Evolutionary conservation across 2,113 vertebrate genomes (phyloP).

Genomic region (Dermatemys mawii): DNA sequence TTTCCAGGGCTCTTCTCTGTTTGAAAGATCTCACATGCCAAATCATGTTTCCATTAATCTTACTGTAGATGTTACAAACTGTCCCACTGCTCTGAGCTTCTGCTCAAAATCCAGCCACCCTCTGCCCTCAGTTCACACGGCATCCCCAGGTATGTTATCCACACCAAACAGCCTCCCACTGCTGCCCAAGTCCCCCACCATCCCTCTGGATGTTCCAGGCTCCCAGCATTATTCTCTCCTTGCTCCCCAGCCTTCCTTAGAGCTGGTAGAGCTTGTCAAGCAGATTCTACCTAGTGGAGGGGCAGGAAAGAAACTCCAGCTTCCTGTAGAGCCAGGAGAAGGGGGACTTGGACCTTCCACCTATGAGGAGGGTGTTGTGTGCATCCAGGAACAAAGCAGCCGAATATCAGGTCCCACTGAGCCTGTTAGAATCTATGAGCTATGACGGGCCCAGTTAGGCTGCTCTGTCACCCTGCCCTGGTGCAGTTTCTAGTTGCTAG

Average conservation of each 20-base stretch:
- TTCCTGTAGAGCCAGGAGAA: background rate
- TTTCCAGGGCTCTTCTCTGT: background rate
- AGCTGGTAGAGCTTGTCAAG: background rate
- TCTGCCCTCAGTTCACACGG: too few species aligned
- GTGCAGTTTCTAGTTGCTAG: accelerated
- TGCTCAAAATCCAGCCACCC: too few species aligned
- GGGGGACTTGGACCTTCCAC: too few species aligned
- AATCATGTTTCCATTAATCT: background rate
- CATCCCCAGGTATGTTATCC: too few species aligned
- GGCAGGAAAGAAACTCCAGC: background rate
- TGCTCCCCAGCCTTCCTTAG: background rate
- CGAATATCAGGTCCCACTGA: background rate
- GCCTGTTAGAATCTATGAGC: too few species aligned
- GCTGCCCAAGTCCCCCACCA: background rate
- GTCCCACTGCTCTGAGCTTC: background rate
- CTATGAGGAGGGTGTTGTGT: too few species aligned
- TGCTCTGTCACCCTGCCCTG: accelerated
- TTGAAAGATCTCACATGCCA: background rate
- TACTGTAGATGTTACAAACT: background rate
- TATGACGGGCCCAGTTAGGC: too few species aligned
- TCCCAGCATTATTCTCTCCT: background rate
- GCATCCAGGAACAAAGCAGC: background rate
- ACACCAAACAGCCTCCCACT: background rate
- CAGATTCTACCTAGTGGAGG: background rate
- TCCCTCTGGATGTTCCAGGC: background rate